phyloP scores from a whole-genome alignment of 2,113 vertebrate genomes.

The Anseranas semipalmata region DNA sequence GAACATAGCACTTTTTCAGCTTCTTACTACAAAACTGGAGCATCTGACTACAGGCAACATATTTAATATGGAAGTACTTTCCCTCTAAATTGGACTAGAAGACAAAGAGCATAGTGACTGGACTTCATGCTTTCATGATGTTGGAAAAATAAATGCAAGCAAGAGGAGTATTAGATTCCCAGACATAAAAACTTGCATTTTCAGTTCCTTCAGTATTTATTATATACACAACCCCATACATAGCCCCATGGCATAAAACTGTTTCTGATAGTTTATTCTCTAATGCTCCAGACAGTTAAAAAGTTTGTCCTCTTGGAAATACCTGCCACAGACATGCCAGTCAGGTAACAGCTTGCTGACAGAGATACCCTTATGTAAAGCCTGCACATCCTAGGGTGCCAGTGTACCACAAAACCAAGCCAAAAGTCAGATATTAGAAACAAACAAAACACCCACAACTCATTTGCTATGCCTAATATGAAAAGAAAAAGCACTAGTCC shows the following conservation, averaged over 20 bases:
- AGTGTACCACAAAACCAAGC: background rate
- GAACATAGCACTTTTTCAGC: background rate
- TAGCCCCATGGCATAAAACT: background rate
- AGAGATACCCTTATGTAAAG: background rate
- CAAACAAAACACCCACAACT: background rate
- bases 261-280: background rate
- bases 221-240: background rate
- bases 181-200: background rate
- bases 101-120: background rate
- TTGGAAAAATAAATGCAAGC: background rate
- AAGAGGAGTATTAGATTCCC: background rate
- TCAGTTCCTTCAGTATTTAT: background rate
- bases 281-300: background rate
- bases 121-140: background rate
- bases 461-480: background rate
- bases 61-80: no score
- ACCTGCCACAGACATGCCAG: background rate
- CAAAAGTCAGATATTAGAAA: background rate
- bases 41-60: background rate
- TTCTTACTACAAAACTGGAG: background rate
- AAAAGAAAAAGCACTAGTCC: background rate
- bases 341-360: background rate
- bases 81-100: background rate
- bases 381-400: background rate
- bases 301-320: background rate